A percentile compares a stretch with the other conserved stretches of the same genome.
These are phyloP conservation scores for Oegoconia quadripuncta DNA, from an alignment of 2,888 invertebrate genomes.

Conservation along the genomic window DNA sequence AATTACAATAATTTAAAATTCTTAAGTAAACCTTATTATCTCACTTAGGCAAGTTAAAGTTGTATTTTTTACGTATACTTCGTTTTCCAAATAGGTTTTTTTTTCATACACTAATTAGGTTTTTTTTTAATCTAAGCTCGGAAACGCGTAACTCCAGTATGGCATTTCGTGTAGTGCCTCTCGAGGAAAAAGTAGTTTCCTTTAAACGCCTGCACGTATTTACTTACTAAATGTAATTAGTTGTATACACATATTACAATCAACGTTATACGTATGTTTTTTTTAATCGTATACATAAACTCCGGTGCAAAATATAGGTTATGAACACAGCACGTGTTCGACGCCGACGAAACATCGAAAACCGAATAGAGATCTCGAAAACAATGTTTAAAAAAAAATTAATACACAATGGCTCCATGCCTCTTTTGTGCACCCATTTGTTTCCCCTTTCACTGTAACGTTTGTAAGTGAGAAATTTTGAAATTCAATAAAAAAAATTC, in stretches of 20 bases:
- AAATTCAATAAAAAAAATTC: conserved; percentile 37
- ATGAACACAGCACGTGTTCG: conserved; percentile 58
- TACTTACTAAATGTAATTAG: conserved; percentile 63
- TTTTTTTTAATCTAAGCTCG: conserved; percentile 60
- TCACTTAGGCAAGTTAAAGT: conserved; percentile 80
- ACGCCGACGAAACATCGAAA: conserved; percentile 34
- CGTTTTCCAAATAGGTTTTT: conserved; percentile 70
- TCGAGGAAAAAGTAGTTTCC: conserved; percentile 34
- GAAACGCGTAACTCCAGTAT: conserved; percentile 37
- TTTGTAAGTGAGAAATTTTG: conserved; percentile 37
- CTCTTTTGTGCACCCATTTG: conserved; percentile 58
- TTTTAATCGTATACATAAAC: conserved; percentile 76
- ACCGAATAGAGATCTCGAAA: conserved; percentile 24
- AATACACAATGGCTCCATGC: not conserved
- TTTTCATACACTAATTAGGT: conserved; percentile 20
- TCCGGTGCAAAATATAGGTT: conserved; percentile 65
- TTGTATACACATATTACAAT: conserved; percentile 78
- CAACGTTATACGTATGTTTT: conserved; percentile 76
- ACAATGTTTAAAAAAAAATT: conserved; percentile 1
- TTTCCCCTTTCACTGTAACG: conserved; percentile 75
- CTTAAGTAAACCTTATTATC: conserved; percentile 74
- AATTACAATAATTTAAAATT: conserved; percentile 76
- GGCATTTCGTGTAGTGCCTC: conserved; percentile 23
- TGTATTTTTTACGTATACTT: conserved; percentile 77
- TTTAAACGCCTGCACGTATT: conserved; percentile 37